Base-by-base conservation (phyloP, 2,888 invertebrate species). In the Aphelenchoides bicaudatus region DNA sequence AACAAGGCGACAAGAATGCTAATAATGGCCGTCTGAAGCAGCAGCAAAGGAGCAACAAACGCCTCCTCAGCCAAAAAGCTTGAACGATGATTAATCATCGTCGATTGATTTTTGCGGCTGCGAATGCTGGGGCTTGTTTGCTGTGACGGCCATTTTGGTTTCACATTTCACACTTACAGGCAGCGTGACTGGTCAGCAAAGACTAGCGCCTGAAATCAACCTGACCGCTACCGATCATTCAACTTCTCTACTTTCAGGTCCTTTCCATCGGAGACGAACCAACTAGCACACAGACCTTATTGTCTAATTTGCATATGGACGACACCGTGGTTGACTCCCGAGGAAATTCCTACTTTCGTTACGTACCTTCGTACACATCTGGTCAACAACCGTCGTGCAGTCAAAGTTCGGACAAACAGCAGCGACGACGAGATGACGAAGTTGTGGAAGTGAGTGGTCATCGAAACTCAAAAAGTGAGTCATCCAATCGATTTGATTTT, bases 201-300 rank as follows among this genome's bases (percentile, higher is more conserved):
- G n/a, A n/a, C n/a, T n/a, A n/a, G n/a, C n/a, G n/a, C n/a, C n/a
- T n/a, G n/a, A n/a, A n/a, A n/a, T n/a, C n/a, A n/a, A n/a, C n/a
- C n/a, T n/a, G n/a, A n/a, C n/a, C n/a, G n/a, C n/a, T n/a, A n/a
- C n/a, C n/a, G n/a, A n/a, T 2, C 3, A 43, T 43, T 2, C 43
- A 27, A 49, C 23, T 21, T 29, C 34, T 27, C 52, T 3, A 13
- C 25, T 46, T 51, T 21, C 39, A 51, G 52, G 52, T 51, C 16
- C 31, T 51, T 1, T 51, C 52, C 16, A 51, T 51, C 19, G 38
- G 38, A 25, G 52, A 51, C 52, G 37, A 37, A 25, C 43, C 43
- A 23, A 43, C 43, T 10, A 43, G 28, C 16, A 25, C 43, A 10
- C 25, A 25, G 34, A 23, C 21, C n/a, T 19, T 28, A 28, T 34